Evolutionary conservation across 2,888 invertebrate genomes (phyloP).

Genomic region (Leptopilina syphax): DNA sequence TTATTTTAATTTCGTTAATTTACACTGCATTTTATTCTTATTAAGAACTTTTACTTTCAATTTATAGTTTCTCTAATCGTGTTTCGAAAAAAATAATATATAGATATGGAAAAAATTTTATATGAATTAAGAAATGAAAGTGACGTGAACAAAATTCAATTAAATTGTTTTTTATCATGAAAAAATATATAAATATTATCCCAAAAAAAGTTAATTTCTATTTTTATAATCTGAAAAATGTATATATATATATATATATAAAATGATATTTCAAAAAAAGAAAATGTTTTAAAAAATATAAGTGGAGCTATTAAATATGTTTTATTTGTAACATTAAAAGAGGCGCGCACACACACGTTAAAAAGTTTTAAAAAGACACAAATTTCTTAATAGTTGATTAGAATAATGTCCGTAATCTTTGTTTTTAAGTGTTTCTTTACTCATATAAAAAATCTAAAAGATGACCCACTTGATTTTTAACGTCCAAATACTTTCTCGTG

Average conservation of each 20-base stretch:
- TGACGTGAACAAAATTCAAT: no score
- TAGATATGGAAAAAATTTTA: no score
- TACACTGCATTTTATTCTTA: no score
- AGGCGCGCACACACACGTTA: not conserved
- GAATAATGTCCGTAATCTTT: constrained; percentile 8
- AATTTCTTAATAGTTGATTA: constrained; percentile 1
- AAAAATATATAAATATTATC: no score
- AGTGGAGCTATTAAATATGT: not conserved
- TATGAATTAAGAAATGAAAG: no score
- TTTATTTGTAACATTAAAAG: constrained; percentile 9
- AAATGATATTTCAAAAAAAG: not conserved
- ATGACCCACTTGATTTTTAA: not conserved
- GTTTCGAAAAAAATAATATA: no score
- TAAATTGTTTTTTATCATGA: no score
- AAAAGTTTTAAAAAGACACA: not conserved
- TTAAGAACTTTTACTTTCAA: no score
- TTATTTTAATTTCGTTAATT: no score
- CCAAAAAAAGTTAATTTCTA: no score
- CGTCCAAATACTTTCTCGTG: not conserved
- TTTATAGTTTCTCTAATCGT: no score
- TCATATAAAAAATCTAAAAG: not conserved
- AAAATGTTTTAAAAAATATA: not conserved
- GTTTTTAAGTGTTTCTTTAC: not conserved
- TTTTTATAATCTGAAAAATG: not conserved
- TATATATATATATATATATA: not conserved